Conservation (phyloP, 2,888 invertebrate genomes). For the Minunthozetes semirufus region DNA sequence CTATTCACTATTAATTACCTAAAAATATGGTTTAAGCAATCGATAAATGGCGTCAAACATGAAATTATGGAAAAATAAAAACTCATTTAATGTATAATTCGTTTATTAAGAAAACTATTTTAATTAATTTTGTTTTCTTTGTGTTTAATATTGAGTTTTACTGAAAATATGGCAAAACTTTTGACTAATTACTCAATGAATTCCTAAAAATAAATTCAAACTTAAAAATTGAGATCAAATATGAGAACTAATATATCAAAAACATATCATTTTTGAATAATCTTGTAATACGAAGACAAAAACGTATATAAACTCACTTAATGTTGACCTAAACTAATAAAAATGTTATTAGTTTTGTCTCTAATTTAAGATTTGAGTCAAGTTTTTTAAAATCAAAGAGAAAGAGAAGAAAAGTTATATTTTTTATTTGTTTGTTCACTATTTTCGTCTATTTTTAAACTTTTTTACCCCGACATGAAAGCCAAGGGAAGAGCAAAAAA, state of each 20-base stretch:
- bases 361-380: neutral
- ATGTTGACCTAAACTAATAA: constrained; percentile 25
- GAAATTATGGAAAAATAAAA: no score
- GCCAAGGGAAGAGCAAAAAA: neutral
- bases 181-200: no score
- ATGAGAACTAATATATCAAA: neutral
- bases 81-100: no score
- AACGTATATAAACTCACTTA: neutral
- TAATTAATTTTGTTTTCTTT: no score
- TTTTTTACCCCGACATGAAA: neutral
- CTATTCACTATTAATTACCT: neutral
- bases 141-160: no score
- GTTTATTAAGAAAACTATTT: no score
- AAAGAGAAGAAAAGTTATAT: neutral
- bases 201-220: no score
- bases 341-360: neutral
- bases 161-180: no score
- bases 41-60: no score
- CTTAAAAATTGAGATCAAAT: no score
- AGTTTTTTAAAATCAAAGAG: neutral
- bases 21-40: no score
- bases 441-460: constrained; percentile 21
- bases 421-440: neutral
- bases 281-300: neutral
- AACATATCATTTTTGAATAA: neutral